Evolutionary conservation across 1,140 invertebrate genomes (phyloP).

Genomic region (Cecropterus lyciades): DNA sequence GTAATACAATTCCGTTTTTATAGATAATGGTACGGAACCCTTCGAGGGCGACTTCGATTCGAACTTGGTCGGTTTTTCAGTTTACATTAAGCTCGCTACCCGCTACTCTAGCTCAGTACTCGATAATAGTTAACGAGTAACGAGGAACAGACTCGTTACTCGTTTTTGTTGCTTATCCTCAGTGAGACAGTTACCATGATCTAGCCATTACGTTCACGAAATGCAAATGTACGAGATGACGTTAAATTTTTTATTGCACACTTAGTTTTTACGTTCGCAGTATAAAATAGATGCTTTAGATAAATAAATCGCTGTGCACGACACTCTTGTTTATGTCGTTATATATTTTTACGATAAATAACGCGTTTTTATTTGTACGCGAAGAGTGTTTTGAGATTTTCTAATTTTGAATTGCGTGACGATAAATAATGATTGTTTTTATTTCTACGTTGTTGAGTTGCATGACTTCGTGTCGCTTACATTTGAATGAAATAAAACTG

Average conservation of each 20-base stretch:
- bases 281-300: slow-evolving; percentile 17
- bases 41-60: no score
- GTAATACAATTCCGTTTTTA: no score
- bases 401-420: background rate
- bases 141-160: background rate
- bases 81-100: no score
- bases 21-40: no score
- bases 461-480: no score
- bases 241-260: slow-evolving; percentile 19
- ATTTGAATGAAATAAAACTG: no score
- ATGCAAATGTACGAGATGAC: slow-evolving; percentile 12
- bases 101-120: no score
- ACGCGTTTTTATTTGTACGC: slow-evolving; percentile 5
- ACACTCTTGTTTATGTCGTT: slow-evolving; percentile 4
- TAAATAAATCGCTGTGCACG: slow-evolving; percentile 17
- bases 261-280: slow-evolving; percentile 19
- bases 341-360: slow-evolving; percentile 20
- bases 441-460: no score
- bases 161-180: background rate
- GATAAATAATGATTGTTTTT: no score
- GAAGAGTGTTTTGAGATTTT: slow-evolving; percentile 10
- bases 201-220: slow-evolving; percentile 2
- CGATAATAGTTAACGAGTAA: no score
- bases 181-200: background rate
- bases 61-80: no score